Evolutionary conservation across 64 coral and sea anemone genomes (phyloP).

Genomic region (Stichodactyla mertensii): DNA sequence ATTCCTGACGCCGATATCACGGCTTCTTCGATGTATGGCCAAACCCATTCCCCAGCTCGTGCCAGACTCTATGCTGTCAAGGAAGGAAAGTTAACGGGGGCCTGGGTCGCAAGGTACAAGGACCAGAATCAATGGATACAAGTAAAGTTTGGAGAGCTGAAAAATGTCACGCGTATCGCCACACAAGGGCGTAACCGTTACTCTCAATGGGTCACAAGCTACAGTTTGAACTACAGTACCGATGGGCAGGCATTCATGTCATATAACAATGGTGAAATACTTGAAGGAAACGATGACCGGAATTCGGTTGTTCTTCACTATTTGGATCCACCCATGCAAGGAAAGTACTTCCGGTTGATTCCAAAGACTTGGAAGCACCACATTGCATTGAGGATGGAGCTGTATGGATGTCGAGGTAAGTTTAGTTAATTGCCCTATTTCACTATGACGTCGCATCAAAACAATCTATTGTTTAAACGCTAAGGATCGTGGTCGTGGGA

Average conservation of each 20-base stretch:
- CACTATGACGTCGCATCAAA: too few relatives aligned
- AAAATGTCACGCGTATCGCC: not conserved
- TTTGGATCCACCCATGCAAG: conserved; percentile 14
- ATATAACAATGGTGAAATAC: not conserved
- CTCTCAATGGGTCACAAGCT: not conserved
- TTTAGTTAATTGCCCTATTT: not conserved
- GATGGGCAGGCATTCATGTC: not conserved
- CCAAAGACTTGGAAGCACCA: conserved; percentile 26
- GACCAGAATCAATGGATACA: not conserved
- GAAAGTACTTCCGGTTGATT: conserved; percentile 7
- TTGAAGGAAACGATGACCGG: conserved; percentile 25
- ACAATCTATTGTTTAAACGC: too few relatives aligned
- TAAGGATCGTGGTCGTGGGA: too few relatives aligned
- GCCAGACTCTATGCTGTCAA: not conserved
- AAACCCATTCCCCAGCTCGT: too few relatives aligned
- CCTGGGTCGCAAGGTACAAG: not conserved
- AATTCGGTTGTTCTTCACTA: conserved; percentile 5
- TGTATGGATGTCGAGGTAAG: conserved; percentile 25
- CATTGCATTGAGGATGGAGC: conserved; percentile 53
- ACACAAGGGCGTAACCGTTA: not conserved
- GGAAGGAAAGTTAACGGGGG: not conserved
- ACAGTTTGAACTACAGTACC: not conserved
- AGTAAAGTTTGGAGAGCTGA: not conserved
- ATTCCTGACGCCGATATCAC: too few relatives aligned
- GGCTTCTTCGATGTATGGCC: too few relatives aligned